Percentiles rank a stretch among this genome's conserved stretches.
These are phyloP conservation scores for Melanocharis versteri DNA, from an alignment of 2,113 vertebrate species.

Conservation along the genomic window DNA sequence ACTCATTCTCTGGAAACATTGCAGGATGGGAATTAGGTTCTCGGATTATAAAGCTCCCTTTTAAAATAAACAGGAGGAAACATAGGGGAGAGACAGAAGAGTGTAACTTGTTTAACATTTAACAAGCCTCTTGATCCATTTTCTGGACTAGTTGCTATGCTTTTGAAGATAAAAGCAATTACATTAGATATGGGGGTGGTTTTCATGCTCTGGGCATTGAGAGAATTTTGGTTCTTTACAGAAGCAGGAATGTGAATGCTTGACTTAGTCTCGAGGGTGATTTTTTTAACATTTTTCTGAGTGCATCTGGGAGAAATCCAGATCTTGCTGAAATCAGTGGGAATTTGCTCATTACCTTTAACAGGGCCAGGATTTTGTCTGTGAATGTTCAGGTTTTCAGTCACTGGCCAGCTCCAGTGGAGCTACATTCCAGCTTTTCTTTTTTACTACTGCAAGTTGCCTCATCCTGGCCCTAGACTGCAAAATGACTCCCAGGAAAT, in stretches of 20 bases:
- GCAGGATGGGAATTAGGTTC: slow-evolving; percentile 57
- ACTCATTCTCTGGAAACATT: slow-evolving; percentile 42
- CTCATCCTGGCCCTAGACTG: background rate
- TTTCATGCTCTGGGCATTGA: background rate
- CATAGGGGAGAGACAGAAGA: slow-evolving; percentile 2
- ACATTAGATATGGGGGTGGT: background rate
- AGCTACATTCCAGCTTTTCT: background rate
- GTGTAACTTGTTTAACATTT: slow-evolving; percentile 59
- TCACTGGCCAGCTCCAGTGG: background rate
- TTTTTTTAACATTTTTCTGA: background rate
- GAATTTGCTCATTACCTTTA: slow-evolving; percentile 22
- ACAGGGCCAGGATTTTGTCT: slow-evolving; percentile 5
- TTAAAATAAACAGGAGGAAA: slow-evolving; percentile 68
- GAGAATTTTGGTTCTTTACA: background rate
- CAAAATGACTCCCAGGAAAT: slow-evolving; percentile 22
- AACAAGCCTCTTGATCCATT: slow-evolving; percentile 42
- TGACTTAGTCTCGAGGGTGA: background rate
- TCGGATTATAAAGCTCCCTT: slow-evolving; percentile 61
- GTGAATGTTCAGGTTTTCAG: background rate
- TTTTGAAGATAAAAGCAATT: slow-evolving; percentile 50
- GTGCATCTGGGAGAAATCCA: background rate
- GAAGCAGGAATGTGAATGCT: background rate
- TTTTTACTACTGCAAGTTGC: background rate
- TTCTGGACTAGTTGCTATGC: slow-evolving; percentile 18
- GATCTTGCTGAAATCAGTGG: background rate